These are phyloP conservation scores for Lerema accius DNA, from an alignment of 1,140 invertebrate species.

Conservation along the genomic window DNA sequence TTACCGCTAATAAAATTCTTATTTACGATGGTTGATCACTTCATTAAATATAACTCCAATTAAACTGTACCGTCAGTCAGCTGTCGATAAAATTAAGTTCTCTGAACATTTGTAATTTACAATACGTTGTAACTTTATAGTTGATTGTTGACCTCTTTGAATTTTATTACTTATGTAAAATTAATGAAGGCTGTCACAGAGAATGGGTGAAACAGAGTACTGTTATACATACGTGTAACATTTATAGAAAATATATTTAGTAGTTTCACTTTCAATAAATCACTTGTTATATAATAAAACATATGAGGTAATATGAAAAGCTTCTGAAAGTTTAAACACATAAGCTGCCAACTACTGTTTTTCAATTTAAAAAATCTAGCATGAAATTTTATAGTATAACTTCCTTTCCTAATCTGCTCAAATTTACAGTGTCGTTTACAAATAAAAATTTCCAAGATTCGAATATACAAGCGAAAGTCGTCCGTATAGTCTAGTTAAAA, in stretches of 20 bases:
- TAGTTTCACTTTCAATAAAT: no score
- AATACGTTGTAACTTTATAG: no score
- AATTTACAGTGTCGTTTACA: conserved; percentile 7
- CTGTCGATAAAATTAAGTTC: neutral
- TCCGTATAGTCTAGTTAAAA: neutral
- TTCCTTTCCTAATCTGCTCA: conserved; percentile 6
- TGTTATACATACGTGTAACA: no score
- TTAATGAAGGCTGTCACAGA: no score
- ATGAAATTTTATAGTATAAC: conserved; percentile 5
- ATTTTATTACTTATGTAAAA: no score
- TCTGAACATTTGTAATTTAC: neutral
- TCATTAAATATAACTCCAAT: conserved; percentile 18
- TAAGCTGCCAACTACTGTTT: neutral
- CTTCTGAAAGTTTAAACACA: neutral
- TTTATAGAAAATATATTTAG: no score
- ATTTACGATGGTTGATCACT: neutral
- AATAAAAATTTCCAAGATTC: neutral
- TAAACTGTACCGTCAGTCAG: neutral
- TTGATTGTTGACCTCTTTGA: no score
- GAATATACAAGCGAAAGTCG: neutral
- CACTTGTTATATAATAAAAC: no score
- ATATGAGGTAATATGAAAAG: no score
- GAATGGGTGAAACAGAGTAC: no score
- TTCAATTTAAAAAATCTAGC: neutral
- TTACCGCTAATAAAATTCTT: neutral